Percentiles rank a stretch among this genome's conserved stretches.
phyloP scores from a whole-genome alignment of 1,140 invertebrate genomes.

The Drosophila lini region DNA sequence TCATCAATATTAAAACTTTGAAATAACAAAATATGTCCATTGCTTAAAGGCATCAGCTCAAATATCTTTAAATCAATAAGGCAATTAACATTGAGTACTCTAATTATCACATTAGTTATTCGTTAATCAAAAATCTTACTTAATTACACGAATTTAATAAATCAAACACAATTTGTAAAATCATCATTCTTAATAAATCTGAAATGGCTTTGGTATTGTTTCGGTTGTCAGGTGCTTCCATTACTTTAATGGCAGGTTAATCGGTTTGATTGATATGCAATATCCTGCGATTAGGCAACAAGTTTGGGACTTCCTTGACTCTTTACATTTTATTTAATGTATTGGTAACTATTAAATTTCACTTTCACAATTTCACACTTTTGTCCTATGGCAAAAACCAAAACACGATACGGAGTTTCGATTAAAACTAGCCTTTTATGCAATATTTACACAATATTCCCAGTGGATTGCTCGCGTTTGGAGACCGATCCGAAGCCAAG shows the following conservation, averaged over 20 bases:
- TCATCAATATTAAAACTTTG: too few relatives aligned
- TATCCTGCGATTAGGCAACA: conserved; percentile 13
- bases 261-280: conserved; percentile 6
- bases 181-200: conserved; percentile 9
- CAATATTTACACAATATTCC: conserved; percentile 39
- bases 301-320: background rate
- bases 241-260: conserved; percentile 1
- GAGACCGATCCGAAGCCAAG: conserved; percentile 21
- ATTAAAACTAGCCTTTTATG: background rate
- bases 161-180: background rate
- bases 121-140: background rate
- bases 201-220: background rate
- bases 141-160: background rate
- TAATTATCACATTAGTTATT: background rate
- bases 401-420: background rate
- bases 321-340: background rate
- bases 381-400: background rate
- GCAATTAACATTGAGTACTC: background rate
- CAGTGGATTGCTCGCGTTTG: background rate
- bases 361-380: conserved; percentile 13
- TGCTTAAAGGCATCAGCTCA: too few relatives aligned
- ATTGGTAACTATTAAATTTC: background rate
- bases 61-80: background rate
- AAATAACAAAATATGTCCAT: too few relatives aligned
- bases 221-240: background rate